Evolutionary conservation across 2,113 vertebrate species (phyloP).

Genomic region (Xenotilapia caudafasciata): DNA sequence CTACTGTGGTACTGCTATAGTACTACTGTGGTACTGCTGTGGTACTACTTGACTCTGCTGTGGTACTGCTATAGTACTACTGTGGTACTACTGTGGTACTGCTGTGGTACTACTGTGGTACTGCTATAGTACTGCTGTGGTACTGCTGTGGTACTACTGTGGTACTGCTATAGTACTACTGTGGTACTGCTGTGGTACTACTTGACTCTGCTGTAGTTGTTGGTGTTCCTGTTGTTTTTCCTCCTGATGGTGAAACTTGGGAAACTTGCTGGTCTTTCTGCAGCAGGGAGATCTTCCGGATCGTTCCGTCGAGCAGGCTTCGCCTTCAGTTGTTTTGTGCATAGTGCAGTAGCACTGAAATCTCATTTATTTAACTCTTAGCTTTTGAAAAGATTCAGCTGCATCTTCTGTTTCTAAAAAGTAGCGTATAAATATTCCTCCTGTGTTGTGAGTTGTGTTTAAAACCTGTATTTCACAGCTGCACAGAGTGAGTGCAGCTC

Average conservation of each 20-base stretch:
- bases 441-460: neutral
- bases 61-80: rapidly evolving
- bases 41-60: rapidly evolving
- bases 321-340: neutral
- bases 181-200: rapidly evolving
- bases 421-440: neutral
- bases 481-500: conserved; percentile 14
- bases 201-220: neutral
- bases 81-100: rapidly evolving
- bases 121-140: rapidly evolving
- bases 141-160: rapidly evolving
- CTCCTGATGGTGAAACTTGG: neutral
- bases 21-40: rapidly evolving
- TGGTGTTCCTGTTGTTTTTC: neutral
- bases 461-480: neutral
- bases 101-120: rapidly evolving
- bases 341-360: neutral
- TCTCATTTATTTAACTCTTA: neutral
- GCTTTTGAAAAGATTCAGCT: neutral
- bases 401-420: neutral
- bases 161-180: rapidly evolving
- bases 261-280: neutral
- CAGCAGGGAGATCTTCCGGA: rapidly evolving
- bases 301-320: neutral
- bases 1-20: rapidly evolving